Base-by-base conservation (phyloP, 2,113 vertebrate species). In the Aldabrachelys gigantea region DNA sequence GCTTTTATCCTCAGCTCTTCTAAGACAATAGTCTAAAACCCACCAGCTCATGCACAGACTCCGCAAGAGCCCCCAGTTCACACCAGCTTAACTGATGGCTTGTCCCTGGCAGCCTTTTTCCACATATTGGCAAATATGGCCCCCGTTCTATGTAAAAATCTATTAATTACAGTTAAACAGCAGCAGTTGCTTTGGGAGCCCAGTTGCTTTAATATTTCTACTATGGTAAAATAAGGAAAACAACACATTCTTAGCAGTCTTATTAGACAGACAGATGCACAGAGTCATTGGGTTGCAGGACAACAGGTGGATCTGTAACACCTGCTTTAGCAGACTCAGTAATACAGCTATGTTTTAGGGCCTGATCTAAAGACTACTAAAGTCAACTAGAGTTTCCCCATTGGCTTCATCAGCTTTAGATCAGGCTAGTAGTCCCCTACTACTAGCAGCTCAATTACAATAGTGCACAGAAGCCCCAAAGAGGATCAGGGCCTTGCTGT, bases 91-190 rank as follows among this genome's bases (percentile, higher is more conserved):
- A 57, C 6, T n/a, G 79, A 80, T 2, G 0, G 22, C 56, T 89
- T 7, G 2, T 69, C 89, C 84, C 84, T 85, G 86, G 80, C 75
- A 79, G 69, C 21, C 44, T 88, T 88, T 86, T 84, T 80, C 54
- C n/a, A 22, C 8, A 5, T 29, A 2, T 5, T 90, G 82, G 84
- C 86, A 95, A 53, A 38, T 29, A 24, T 10, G 4, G 27, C 84
- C 72, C 69, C 56, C 57, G 3, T 78, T 35, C 10, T 35, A 94
- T 80, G 38, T 88, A 72, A 86, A 1, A 5, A 62, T 47, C 49
- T 87, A 83, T 94, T 89, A 90, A 17, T 57, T 92, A 16, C 35
- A 94, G 90, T 78, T 89, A 84, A 80, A 54, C 27, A 88, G 62
- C 56, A 89, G 79, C 35, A 85, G 41, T 38, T 94, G 59, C 86